Evolutionary conservation across 2,888 invertebrate genomes (phyloP).

Genomic region (Euzetes globulus): DNA sequence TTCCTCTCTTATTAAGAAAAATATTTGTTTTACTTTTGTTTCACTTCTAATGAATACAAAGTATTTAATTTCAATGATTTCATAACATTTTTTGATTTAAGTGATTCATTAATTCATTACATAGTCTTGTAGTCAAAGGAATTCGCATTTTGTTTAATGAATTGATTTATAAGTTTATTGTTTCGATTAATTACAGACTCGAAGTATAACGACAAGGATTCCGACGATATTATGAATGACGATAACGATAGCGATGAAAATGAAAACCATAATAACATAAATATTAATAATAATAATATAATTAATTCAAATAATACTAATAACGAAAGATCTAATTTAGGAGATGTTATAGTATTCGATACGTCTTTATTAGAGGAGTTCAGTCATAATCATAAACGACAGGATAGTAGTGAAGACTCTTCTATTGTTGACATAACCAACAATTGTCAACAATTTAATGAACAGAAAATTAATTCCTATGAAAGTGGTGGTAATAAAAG

Average conservation of each 20-base stretch:
- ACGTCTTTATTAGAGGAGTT: constrained; percentile 32
- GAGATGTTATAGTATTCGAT: constrained; percentile 32
- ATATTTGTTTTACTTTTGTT: not conserved
- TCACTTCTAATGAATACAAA: no score
- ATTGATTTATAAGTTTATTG: no score
- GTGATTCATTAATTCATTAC: no score
- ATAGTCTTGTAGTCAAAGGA: no score
- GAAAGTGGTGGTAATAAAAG: not conserved
- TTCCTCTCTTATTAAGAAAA: not conserved
- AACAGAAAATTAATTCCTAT: not conserved
- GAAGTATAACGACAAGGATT: not conserved
- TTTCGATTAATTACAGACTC: no score
- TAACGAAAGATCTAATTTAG: constrained; percentile 17
- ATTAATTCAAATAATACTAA: not conserved
- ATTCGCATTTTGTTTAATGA: no score
- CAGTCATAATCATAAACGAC: constrained; percentile 12
- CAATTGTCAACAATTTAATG: not conserved
- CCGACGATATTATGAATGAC: not conserved
- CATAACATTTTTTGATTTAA: no score
- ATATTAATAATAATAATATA: not conserved
- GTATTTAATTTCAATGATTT: no score
- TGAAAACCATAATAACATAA: not conserved
- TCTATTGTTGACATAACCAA: not conserved
- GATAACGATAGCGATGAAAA: not conserved
- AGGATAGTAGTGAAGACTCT: constrained; percentile 9